Conservation (phyloP, 2,113 vertebrate genomes). For the Pterophyllum scalare region DNA sequence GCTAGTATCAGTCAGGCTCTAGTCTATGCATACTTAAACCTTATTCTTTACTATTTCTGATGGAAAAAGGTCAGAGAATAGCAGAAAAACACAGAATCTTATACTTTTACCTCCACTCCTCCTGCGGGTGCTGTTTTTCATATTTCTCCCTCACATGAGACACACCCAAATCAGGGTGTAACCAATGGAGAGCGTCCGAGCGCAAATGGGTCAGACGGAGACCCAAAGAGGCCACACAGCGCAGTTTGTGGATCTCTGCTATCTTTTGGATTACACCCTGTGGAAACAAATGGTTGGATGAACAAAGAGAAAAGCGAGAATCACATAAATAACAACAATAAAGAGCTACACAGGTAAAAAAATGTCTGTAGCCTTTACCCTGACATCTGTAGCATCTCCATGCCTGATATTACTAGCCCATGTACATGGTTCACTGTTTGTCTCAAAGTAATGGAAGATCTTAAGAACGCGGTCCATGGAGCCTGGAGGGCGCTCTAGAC, state of each 20-base stretch:
- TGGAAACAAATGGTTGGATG: constrained; percentile 30
- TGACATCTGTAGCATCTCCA: constrained; percentile 94
- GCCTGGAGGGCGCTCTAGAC: constrained; percentile 89
- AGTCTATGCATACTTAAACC: not conserved
- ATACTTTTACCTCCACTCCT: constrained; percentile 94
- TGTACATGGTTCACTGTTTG: constrained; percentile 89
- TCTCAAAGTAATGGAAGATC: constrained; percentile 98
- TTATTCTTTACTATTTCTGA: not conserved
- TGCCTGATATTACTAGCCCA: constrained; percentile 98
- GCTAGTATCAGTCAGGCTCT: not conserved
- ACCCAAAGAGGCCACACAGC: constrained; percentile 93
- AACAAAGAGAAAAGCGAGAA: not conserved
- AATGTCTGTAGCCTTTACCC: constrained; percentile 80
- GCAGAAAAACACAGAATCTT: not conserved
- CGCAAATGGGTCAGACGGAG: constrained; percentile 94
- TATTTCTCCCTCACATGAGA: constrained; percentile 95
- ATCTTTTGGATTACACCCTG: constrained; percentile 99
- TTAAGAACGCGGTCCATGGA: constrained; percentile 93
- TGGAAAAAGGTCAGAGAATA: not conserved
- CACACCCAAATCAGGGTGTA: constrained; percentile 96
- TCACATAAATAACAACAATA: not conserved
- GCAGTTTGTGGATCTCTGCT: constrained; percentile 94
- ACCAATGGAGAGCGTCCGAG: constrained; percentile 95
- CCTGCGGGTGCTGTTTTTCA: constrained; percentile 92
- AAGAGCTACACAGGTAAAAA: too few species aligned